Conservation (phyloP, 1,140 invertebrate genomes). For the Formica exsecta region DNA sequence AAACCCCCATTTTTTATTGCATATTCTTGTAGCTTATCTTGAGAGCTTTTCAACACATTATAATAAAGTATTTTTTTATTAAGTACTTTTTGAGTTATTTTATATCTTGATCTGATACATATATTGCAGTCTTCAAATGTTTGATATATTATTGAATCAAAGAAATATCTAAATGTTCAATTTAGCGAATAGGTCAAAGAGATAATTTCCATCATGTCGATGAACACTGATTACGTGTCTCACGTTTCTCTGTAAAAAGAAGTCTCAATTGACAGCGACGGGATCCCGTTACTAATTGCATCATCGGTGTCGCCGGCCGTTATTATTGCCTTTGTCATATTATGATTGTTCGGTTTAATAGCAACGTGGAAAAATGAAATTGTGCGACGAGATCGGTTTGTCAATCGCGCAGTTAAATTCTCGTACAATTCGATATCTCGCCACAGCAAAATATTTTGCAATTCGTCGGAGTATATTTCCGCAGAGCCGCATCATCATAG, state of each 20-base stretch:
- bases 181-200: neutral
- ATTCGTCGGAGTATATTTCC: neutral
- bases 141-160: neutral
- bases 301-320: conserved; percentile 17
- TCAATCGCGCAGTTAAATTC: neutral
- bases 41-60: no score
- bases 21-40: no score
- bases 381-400: neutral
- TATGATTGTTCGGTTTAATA: conserved; percentile 44
- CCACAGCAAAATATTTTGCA: neutral
- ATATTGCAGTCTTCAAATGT: neutral
- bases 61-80: no score
- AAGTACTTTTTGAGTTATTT: no score
- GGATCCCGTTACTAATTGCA: conserved; percentile 44
- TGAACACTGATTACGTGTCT: neutral
- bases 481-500: neutral
- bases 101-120: neutral
- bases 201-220: neutral
- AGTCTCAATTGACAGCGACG: neutral
- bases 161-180: neutral
- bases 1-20: no score
- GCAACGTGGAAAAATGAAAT: conserved; percentile 24
- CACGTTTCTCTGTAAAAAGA: conserved; percentile 23
- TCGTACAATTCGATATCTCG: conserved; percentile 8
- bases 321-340: conserved; percentile 39